phyloP scores from a whole-genome alignment of 2,888 invertebrate species.

The Microchrysa polita region DNA sequence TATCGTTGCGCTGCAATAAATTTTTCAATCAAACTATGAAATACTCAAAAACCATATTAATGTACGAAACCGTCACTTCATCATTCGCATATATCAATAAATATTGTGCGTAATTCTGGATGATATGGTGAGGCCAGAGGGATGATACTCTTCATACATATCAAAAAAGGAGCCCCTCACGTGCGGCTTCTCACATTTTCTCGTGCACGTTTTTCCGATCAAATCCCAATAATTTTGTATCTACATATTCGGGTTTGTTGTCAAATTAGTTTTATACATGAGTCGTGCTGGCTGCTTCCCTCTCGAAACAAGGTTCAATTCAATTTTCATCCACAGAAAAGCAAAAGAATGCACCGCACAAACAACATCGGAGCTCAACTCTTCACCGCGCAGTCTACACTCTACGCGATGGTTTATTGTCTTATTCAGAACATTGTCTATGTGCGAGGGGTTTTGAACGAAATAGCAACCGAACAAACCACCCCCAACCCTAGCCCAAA shows the following conservation, averaged over 20 bases:
- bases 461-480: not conserved
- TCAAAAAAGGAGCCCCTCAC: not conserved
- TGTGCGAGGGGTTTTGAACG: not conserved
- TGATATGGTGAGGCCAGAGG: not conserved
- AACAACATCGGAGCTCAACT: not conserved
- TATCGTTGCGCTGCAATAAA: constrained; percentile 49
- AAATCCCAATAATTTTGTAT: constrained; percentile 16
- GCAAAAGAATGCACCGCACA: constrained; percentile 3
- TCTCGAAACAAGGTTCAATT: not conserved
- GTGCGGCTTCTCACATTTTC: not conserved
- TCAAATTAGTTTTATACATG: constrained; percentile 31
- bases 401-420: not conserved
- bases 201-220: too few relatives aligned
- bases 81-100: not conserved
- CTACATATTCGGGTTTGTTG: constrained; percentile 15
- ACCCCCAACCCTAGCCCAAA: not conserved
- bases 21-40: constrained; percentile 52
- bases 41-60: constrained; percentile 9
- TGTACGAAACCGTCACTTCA: not conserved
- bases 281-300: not conserved
- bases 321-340: not conserved
- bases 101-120: not conserved
- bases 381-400: too few relatives aligned
- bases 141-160: constrained; percentile 2
- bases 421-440: not conserved